A percentile compares a stretch with the other conserved stretches of the same genome.
phyloP scores from a whole-genome alignment of 1,140 invertebrate genomes.

The Acromyrmex charruanus region DNA sequence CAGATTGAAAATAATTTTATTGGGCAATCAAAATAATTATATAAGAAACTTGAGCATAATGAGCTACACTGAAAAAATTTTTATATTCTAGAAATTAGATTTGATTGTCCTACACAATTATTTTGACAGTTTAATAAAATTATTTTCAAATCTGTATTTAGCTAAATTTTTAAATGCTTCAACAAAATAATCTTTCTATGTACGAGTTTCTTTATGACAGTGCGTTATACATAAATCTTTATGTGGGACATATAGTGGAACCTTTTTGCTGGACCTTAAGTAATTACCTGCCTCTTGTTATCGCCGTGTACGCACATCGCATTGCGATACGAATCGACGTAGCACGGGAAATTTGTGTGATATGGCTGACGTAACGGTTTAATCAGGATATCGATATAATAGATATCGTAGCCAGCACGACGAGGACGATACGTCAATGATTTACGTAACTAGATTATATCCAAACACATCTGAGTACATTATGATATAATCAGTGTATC shows the following conservation, averaged over 20 bases:
- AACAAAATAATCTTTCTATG: too few relatives aligned
- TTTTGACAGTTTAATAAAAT: too few relatives aligned
- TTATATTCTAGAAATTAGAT: too few relatives aligned
- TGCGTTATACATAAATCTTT: background rate
- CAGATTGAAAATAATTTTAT: too few relatives aligned
- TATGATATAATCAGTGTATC: conserved; percentile 1
- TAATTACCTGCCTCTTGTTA: background rate
- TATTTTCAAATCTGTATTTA: too few relatives aligned
- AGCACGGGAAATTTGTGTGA: conserved; percentile 8
- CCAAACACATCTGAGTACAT: background rate
- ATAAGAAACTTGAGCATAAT: too few relatives aligned
- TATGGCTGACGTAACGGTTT: conserved; percentile 27
- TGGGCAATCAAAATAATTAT: too few relatives aligned
- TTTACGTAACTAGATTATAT: conserved; percentile 46
- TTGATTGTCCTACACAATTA: too few relatives aligned
- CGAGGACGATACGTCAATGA: conserved; percentile 44
- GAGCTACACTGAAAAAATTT: too few relatives aligned
- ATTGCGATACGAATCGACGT: conserved; percentile 12
- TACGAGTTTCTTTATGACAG: background rate
- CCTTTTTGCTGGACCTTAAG: conserved; percentile 5
- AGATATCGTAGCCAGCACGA: conserved; percentile 39
- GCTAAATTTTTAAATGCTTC: too few relatives aligned
- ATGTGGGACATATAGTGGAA: background rate
- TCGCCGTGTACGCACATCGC: background rate
- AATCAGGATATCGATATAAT: conserved; percentile 41